Evolutionary conservation across 2,797 vertebrate genomes (phyloP), one percentile per base, ranked within the genome.

Genomic region (Chelonia mydas): DNA sequence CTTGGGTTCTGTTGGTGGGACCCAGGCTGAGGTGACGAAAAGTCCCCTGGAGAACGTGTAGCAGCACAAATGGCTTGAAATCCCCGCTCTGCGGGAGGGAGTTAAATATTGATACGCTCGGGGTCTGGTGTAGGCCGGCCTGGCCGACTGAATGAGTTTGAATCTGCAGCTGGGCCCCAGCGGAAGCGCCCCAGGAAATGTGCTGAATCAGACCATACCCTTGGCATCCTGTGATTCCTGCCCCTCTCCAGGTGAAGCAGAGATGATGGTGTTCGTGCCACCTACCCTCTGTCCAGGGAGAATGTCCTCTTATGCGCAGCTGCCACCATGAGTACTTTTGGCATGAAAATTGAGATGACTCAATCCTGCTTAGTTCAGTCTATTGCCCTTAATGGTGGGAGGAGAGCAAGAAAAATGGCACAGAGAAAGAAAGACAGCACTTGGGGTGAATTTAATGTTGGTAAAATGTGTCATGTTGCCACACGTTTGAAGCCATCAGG

Each of bases 41-140:
- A 82, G 47, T 27, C 27, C 3, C 2, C 0, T 0, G 0, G 51
- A 79, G 57, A 4, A 1, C 1, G 4, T n/a, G 83, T 88, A 53
- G 76, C 0, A 0, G n/a, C 1, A 0, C 0, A 1, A 19, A 49
- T 88, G 76, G 9, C 25, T 47, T n/a, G 17, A 76, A 76, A 76
- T 47, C 41, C 11, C 41, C 25, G 41, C 41, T 76, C 13, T 76
- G 72, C 13, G 15, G 72, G 25, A 76, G 19, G 25, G 23, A 15
- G 41, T 28, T 45, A 27, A 25, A 45, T 76, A 76, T 47, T 5
- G 13, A 45, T 47, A 47, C 23, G 27, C 7, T 25, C 28, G 41
- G 12, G 25, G 41, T 47, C 25, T 4, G 7, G 3, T 47, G 77
- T 17, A 76, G 49, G 51, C 53, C 94, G 50, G 49, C 27, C 15